Percentiles rank a stretch among this genome's conserved stretches.
Evolutionary conservation across 2,888 invertebrate genomes (phyloP).

Genomic region (Laspeyria flexula): DNA sequence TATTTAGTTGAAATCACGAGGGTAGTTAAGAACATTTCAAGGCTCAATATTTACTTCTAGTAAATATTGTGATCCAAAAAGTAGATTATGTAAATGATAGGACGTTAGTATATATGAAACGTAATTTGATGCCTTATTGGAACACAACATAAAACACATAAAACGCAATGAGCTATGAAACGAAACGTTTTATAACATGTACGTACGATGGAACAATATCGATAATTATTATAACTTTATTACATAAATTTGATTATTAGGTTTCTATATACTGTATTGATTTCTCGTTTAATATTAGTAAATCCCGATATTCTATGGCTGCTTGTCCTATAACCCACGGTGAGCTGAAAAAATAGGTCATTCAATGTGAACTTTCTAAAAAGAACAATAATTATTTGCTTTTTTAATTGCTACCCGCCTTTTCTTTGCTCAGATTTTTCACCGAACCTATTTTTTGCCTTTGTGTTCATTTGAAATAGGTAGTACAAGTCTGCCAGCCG

Average conservation of each 20-base stretch:
- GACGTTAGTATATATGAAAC: conserved; percentile 9
- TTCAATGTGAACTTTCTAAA: background rate
- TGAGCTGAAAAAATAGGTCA: background rate
- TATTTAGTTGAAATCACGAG: no score
- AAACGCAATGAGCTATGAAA: conserved; percentile 18
- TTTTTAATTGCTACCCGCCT: background rate
- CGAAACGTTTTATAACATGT: conserved; percentile 8
- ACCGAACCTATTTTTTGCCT: background rate
- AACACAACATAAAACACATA: conserved; percentile 20
- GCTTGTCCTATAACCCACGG: no score
- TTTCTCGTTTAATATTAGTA: no score
- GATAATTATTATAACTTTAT: conserved; percentile 13
- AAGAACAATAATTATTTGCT: background rate
- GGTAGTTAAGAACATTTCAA: no score
- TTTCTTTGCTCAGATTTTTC: background rate
- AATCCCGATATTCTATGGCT: no score
- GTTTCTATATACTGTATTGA: no score
- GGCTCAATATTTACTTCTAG: no score
- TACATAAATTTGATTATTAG: background rate
- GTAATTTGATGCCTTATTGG: conserved; percentile 19
- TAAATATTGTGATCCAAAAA: no score
- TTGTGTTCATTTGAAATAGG: background rate
- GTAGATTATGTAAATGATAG: background rate
- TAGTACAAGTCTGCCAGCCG: background rate
- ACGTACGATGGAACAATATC: background rate